Base-by-base conservation (phyloP, 2,888 invertebrate genomes). In the Drosophila nr. medialis region DNA sequence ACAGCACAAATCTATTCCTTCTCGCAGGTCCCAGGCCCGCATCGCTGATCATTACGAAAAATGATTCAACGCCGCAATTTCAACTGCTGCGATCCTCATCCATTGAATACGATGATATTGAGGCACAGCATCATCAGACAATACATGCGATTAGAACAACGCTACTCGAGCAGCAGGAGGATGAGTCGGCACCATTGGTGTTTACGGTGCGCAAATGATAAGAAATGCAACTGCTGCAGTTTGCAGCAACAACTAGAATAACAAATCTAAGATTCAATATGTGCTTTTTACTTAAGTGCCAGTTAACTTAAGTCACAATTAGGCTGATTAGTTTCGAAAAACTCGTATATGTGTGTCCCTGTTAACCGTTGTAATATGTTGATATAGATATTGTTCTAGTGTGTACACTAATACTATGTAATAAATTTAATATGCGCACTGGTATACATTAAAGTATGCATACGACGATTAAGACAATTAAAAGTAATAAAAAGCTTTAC, bases 61-160 rank as follows among this genome's bases (percentile, higher is more conserved):
- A 88, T 72, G 93, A 93, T 64, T 78, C 88, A 34, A 91, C 77
- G 72, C 80, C 92, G 29, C 92, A 92, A 71, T 92, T 92, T 66
- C 93, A 93, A 73, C 79, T 93, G 69, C 87, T 92, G 42, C 92
- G 93, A 56, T 93, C 93, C 29, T 90, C 92, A 4, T 93, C 93
- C 2, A 91, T 93, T 24, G 93, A 93, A 75, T 93, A 93, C 64
- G 93, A 93, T 51, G 92, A 93, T 60, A 86, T 92, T 32, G 93
- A 93, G 75, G 87, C 90, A 93, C 92, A 92, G 74, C 82, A 86
- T 32, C 86, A 80, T 60, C 59, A 68, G 4, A 63, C 77, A 30
- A 72, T 75, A 29, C 80, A 79, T 36, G 76, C 75, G 50, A 77
- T 90, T 32, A 64, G 88, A 24, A 79, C 88, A 15, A 76, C 83